Evolutionary conservation across 1,140 invertebrate species (phyloP).

Genomic region (Drosophila bocqueti): DNA sequence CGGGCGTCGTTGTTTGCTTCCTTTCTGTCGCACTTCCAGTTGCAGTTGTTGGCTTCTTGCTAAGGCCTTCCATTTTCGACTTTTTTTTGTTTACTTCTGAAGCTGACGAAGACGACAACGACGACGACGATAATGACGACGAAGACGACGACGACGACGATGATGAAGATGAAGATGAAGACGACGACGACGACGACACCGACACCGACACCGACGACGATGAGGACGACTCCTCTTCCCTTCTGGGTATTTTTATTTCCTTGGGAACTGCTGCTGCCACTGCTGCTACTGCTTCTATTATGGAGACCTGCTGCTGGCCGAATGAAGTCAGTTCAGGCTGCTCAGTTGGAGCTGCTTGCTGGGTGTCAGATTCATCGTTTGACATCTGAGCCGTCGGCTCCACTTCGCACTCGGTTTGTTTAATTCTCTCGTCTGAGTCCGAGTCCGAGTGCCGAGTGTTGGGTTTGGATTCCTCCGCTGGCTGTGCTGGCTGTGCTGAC

Average conservation of each 20-base stretch:
- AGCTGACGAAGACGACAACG: neutral
- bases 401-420: neutral
- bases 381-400: constrained; percentile 1
- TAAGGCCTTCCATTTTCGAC: neutral
- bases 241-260: neutral
- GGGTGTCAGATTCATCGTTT: neutral
- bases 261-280: neutral
- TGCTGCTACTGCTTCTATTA: too few relatives aligned
- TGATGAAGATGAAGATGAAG: neutral
- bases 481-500: neutral
- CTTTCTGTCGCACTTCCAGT: too few relatives aligned
- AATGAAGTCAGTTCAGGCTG: neutral
- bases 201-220: too few relatives aligned
- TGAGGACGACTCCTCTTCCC: neutral
- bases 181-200: neutral
- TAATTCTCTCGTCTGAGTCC: neutral
- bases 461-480: neutral
- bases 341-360: neutral
- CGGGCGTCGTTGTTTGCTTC: neutral
- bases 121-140: neutral
- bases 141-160: neutral
- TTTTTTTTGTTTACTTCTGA: neutral
- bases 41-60: neutral
- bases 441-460: neutral
- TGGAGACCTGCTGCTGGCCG: neutral